These are phyloP conservation scores for Atopsyche davidsoni DNA, from an alignment of 1,140 invertebrate species.

Conservation along the genomic window DNA sequence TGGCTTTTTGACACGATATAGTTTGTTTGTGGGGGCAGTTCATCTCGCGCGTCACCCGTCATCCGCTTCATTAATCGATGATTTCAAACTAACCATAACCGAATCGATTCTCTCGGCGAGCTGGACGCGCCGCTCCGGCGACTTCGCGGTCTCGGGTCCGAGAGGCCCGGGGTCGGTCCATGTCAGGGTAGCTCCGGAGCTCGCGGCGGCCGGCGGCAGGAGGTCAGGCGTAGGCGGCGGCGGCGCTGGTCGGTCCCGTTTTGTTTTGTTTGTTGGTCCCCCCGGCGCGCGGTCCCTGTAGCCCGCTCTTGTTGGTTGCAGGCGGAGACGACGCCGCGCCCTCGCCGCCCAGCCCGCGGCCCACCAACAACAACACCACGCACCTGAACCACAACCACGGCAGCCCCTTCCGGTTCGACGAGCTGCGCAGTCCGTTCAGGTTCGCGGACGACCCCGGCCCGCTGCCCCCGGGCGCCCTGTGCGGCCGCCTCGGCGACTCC, in stretches of 20 bases:
- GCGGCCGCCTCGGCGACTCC: constrained; percentile 72
- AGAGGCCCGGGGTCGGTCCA: no score
- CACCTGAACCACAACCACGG: constrained; percentile 52
- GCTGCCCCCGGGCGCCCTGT: constrained; percentile 63
- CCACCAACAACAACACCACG: constrained; percentile 54
- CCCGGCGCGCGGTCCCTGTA: constrained; percentile 17
- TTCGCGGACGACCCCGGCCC: constrained; percentile 72
- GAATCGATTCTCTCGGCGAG: not conserved
- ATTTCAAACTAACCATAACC: no score
- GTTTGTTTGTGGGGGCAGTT: no score
- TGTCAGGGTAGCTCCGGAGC: no score
- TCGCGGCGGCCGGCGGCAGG: constrained; percentile 11
- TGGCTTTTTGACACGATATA: no score
- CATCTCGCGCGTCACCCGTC: no score
- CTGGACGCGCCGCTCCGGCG: not conserved
- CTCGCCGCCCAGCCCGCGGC: constrained; percentile 49
- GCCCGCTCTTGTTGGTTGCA: constrained; percentile 31
- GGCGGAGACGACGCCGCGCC: constrained; percentile 36
- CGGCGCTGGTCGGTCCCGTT: constrained; percentile 17
- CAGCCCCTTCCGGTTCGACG: constrained; percentile 71
- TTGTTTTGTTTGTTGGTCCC: constrained; percentile 13
- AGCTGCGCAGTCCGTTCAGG: constrained; percentile 50
- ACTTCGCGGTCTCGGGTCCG: no score
- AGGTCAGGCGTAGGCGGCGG: constrained; percentile 11
- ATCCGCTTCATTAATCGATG: no score